A percentile compares a stretch with the other conserved stretches of the same genome.
These are phyloP conservation scores for Crypturellus undulatus DNA, from an alignment of 2,113 vertebrate genomes.

Conservation along the genomic window DNA sequence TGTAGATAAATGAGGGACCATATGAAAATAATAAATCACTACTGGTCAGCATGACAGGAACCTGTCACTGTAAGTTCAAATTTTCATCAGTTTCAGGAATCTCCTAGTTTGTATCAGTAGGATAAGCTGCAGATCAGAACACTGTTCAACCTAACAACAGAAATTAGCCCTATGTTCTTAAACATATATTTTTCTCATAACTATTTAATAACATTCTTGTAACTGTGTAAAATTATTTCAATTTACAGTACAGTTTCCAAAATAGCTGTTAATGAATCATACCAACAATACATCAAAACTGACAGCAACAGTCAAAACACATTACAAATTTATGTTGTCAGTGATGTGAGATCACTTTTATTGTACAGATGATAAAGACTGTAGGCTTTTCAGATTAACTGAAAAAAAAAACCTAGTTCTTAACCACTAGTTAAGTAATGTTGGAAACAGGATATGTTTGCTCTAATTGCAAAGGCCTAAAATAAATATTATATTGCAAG, in stretches of 20 bases:
- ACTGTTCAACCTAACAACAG: not conserved
- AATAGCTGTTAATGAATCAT: not conserved
- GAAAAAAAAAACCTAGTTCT: too few species aligned
- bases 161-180: not conserved
- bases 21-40: not conserved
- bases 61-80: not conserved
- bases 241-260: not conserved
- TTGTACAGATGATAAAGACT: not conserved
- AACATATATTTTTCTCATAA: not conserved
- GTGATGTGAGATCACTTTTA: not conserved
- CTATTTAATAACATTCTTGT: not conserved
- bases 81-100: not conserved
- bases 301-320: not conserved
- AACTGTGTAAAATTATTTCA: not conserved
- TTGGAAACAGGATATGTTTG: not conserved
- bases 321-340: not conserved
- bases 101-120: not conserved
- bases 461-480: not conserved
- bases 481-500: not conserved
- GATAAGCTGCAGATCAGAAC: not conserved
- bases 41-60: not conserved
- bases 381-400: slow-evolving; percentile 30
- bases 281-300: not conserved
- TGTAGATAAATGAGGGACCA: not conserved
- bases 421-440: not conserved